phyloP scores from a whole-genome alignment of 2,113 vertebrate species.

The Pelecanus crispus region DNA sequence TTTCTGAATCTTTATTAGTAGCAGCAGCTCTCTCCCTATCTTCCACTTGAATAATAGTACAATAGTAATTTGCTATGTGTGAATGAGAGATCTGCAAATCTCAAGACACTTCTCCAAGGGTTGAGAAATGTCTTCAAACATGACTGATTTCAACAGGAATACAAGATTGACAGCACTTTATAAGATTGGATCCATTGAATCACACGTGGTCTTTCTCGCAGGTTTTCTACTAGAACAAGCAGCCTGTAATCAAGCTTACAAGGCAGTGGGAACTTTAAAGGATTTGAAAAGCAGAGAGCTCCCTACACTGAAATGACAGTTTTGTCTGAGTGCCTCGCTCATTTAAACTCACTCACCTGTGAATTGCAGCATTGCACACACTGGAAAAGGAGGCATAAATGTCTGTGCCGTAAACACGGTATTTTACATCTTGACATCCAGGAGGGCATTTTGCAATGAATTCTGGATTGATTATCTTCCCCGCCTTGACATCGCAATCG shows the following conservation, averaged over 20 bases:
- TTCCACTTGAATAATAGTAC: not conserved
- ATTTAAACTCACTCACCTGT: constrained; percentile 78
- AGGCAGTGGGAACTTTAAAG: not conserved
- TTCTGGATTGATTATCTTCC: constrained; percentile 89
- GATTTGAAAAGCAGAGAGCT: not conserved
- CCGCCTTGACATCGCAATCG: constrained; percentile 88
- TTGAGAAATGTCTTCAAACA: not conserved
- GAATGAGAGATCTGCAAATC: not conserved
- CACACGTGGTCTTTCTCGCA: not conserved
- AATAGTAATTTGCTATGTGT: not conserved
- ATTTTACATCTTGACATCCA: constrained; percentile 85
- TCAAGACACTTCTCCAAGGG: not conserved
- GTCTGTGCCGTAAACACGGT: constrained; percentile 88
- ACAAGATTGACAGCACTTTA: not conserved
- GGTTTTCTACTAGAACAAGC: not conserved
- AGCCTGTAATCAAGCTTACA: not conserved
- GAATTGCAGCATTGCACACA: constrained; percentile 91
- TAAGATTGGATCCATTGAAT: not conserved
- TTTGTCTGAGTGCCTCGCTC: not conserved
- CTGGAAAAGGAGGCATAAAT: constrained; percentile 97
- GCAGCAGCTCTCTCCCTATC: not conserved
- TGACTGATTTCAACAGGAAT: not conserved
- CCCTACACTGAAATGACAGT: not conserved
- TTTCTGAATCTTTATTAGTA: not conserved
- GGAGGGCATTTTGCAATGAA: constrained; percentile 93